Percentiles rank a stretch among this genome's conserved stretches.
These are phyloP conservation scores for Ammodytes marinus DNA, from an alignment of 2,113 vertebrate species.

Conservation along the genomic window DNA sequence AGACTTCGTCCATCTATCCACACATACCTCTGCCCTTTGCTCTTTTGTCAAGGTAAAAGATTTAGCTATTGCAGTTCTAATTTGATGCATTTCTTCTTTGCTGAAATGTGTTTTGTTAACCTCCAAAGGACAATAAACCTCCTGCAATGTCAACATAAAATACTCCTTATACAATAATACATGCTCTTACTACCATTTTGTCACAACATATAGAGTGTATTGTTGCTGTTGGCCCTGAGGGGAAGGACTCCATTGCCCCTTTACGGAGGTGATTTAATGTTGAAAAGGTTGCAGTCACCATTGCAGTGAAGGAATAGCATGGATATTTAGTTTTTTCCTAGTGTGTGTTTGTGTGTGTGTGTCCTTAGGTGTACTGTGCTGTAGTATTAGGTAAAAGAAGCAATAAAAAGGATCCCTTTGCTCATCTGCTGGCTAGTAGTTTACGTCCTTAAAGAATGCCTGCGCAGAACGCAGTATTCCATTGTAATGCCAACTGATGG, in stretches of 20 bases:
- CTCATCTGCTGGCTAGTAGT: conserved; percentile 39
- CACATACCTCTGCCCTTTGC: not conserved
- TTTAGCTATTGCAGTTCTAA: not conserved
- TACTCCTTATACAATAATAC: conserved; percentile 2
- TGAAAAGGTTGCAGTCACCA: conserved; percentile 56
- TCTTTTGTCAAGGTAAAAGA: not conserved
- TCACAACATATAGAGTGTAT: conserved; percentile 36
- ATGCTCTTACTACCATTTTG: conserved; percentile 43
- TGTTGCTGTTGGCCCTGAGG: conserved; percentile 34
- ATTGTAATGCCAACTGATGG: conserved; percentile 32
- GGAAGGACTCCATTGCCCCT: conserved; percentile 25
- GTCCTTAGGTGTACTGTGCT: conserved; percentile 34
- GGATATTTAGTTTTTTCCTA: conserved; percentile 33
- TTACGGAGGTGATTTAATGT: conserved; percentile 57
- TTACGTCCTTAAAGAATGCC: conserved; percentile 28
- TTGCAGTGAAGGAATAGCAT: conserved; percentile 21
- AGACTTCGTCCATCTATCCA: not conserved
- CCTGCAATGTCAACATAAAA: conserved; percentile 35
- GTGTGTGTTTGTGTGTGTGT: conserved; percentile 27
- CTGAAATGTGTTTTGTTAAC: conserved; percentile 13
- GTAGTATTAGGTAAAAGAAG: conserved; percentile 32
- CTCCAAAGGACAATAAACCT: conserved; percentile 30
- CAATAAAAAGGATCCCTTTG: conserved; percentile 35
- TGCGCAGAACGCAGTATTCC: conserved; percentile 26
- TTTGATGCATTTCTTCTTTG: not conserved